A percentile compares a stretch with the other conserved stretches of the same genome.
These are phyloP conservation scores for Polyergus mexicanus DNA, from an alignment of 1,140 invertebrate species.

Conservation along the genomic window DNA sequence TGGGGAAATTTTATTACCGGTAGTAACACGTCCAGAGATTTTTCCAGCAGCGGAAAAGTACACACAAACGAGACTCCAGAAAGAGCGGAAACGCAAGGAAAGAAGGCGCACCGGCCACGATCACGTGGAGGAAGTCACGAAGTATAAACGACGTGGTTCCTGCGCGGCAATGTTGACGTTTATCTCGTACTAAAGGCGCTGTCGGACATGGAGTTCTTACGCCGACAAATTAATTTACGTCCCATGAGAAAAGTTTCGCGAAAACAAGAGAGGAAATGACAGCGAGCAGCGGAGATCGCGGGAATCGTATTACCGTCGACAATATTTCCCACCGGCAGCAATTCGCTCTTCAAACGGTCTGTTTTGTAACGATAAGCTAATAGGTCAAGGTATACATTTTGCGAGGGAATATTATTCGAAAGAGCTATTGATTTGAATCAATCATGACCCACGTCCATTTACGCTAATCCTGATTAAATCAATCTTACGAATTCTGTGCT, in stretches of 20 bases:
- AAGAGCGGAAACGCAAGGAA: constrained; percentile 40
- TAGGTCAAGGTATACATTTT: constrained; percentile 21
- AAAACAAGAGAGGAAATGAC: constrained; percentile 55
- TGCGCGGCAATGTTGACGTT: constrained; percentile 64
- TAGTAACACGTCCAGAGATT: constrained; percentile 59
- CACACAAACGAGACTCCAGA: constrained; percentile 39
- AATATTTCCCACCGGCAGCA: constrained; percentile 62
- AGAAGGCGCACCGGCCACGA: constrained; percentile 37
- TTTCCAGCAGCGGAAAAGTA: constrained; percentile 43
- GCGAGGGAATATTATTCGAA: neutral
- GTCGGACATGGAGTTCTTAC: constrained; percentile 64
- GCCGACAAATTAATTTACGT: constrained; percentile 73
- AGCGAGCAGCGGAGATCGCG: constrained; percentile 23
- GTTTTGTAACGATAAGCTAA: constrained; percentile 41
- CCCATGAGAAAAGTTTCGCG: constrained; percentile 66
- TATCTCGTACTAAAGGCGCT: constrained; percentile 44
- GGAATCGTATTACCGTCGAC: constrained; percentile 69
- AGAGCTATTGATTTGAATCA: neutral
- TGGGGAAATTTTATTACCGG: constrained; percentile 52
- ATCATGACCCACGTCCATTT: neutral
- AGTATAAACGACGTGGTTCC: constrained; percentile 48
- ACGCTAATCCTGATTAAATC: neutral
- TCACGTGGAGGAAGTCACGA: constrained; percentile 56
- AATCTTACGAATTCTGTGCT: neutral
- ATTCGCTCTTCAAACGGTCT: constrained; percentile 32